Evolutionary conservation across 2,888 invertebrate genomes (phyloP).

Genomic region (Pristionchus mayeri): DNA sequence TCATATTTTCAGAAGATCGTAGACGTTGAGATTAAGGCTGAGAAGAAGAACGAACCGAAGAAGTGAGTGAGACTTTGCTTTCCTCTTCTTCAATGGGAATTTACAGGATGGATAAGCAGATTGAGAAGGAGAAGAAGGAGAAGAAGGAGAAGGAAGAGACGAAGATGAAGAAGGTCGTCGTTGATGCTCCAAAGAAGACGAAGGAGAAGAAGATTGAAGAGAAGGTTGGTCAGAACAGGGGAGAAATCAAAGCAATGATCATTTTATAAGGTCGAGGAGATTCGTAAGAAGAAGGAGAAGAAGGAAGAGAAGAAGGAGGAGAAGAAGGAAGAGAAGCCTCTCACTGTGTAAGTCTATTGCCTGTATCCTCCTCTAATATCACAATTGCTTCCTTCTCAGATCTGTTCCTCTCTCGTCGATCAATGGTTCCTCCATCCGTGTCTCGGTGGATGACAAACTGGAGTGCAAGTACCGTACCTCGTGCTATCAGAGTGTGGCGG

Average conservation of each 20-base stretch:
- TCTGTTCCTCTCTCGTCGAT: conserved; percentile 7
- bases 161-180: background rate
- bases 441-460: conserved; percentile 48
- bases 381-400: background rate
- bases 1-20: background rate
- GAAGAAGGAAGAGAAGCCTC: conserved; percentile 27
- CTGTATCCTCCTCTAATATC: background rate
- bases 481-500: conserved; percentile 54
- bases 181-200: conserved; percentile 10
- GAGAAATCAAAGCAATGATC: too few species aligned
- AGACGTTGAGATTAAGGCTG: conserved; percentile 11
- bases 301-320: conserved; percentile 44
- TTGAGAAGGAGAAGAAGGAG: conserved; percentile 42
- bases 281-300: conserved; percentile 14
- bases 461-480: conserved; percentile 60
- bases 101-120: conserved; percentile 31
- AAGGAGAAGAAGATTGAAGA: conserved; percentile 44
- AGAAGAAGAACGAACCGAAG: conserved; percentile 32
- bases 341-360: conserved; percentile 18
- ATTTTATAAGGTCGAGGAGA: too few species aligned
- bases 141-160: background rate
- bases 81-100: too few species aligned
- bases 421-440: conserved; percentile 20
- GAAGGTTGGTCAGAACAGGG: background rate
- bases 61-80: too few species aligned